Evolutionary conservation across 2,797 vertebrate species (phyloP), one percentile per base, ranked within the genome.

Genomic region (Sebastes ruberrimus): DNA sequence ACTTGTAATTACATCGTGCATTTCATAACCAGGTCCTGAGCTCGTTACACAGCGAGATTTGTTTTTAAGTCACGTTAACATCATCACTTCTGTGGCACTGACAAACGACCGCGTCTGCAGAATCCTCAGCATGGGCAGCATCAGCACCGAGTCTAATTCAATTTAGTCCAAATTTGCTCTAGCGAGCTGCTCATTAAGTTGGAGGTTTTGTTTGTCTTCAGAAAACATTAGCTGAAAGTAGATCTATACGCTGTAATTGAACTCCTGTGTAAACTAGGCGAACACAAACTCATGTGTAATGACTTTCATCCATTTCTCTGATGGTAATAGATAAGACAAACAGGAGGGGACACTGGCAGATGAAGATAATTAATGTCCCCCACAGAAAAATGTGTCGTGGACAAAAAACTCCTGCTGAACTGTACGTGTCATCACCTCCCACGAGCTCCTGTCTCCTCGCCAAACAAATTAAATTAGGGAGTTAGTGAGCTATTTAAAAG

Each of bases 151-250:
- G 49, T 80, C 91, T 89, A 89, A 93, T 92, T 91, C 87, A 88
- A 88, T 92, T 91, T 86, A 57, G 81, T 80, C 81, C 82, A 87
- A 92, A 90, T 89, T 90, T 90, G 90, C 81, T 91, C 83, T 78
- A 64, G 88, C 76, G 76, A 84, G 80, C 75, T 84, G 77, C 86
- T 93, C 88, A 89, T 92, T 94, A 92, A 80, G 83, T 80, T 61
- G 74, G 84, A 74, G 79, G 81, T 89, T 65, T 89, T 91, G 91
- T 92, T 93, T 93, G 90, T 92, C 86, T 90, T 85, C 87, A 86
- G 89, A 88, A 88, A 90, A 83, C 92, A 89, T 88, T 89, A 90
- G 87, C 82, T 46, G 81, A 80, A 82, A 90, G 84, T 78, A 82
- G 87, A 89, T 93, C 85, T 61, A 86, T 83, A 80, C 16, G 80